Evolutionary conservation across 2,888 invertebrate species (phyloP).

Genomic region (Chaitophorus viminalis): DNA sequence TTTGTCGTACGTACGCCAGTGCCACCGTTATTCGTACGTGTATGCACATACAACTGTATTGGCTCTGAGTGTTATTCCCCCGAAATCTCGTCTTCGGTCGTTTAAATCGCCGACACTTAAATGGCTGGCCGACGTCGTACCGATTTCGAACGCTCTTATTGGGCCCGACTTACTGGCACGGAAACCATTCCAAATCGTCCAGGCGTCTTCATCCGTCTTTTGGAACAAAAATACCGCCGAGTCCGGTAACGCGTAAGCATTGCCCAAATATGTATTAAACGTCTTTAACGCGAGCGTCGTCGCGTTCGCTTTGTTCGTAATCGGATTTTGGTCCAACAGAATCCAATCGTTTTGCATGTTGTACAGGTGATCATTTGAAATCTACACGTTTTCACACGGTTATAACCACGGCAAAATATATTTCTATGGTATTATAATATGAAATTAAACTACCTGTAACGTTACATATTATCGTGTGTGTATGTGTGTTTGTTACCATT

Average conservation of each 20-base stretch:
- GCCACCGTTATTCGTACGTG: too few relatives aligned
- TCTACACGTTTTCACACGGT: too few relatives aligned
- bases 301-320: neutral
- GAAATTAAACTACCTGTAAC: too few relatives aligned
- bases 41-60: neutral
- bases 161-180: neutral
- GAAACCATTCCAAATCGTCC: conserved; percentile 44
- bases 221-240: conserved; percentile 2
- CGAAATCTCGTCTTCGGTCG: neutral
- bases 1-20: neutral
- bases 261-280: neutral
- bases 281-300: neutral
- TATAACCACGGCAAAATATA: too few relatives aligned
- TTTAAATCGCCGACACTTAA: neutral
- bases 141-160: neutral
- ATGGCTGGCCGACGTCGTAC: neutral
- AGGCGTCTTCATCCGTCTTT: neutral
- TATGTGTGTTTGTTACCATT: too few relatives aligned
- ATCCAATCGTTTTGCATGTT: conserved; percentile 43
- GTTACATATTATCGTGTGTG: too few relatives aligned
- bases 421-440: too few relatives aligned
- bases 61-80: neutral
- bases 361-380: conserved; percentile 2
- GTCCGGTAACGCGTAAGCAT: conserved; percentile 12
- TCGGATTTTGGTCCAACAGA: neutral